Evolutionary conservation across 30 jellyfish, hydroid and myxozoan species (phyloP).

Genomic region (Rhopilema esculentum): DNA sequence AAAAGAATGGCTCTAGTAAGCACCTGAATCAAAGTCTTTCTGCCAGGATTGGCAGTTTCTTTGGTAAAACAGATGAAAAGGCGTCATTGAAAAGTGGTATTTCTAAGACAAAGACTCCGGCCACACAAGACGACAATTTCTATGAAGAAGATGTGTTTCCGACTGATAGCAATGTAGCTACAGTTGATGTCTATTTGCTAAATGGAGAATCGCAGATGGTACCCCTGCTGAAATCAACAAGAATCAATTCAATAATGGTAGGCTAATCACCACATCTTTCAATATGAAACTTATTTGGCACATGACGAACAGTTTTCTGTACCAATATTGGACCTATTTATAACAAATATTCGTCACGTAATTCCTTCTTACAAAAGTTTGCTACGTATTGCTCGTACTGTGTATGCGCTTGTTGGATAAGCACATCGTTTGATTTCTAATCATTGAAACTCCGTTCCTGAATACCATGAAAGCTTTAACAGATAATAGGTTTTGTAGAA

Average conservation of each 20-base stretch:
- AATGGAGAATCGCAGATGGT: conserved; percentile 45
- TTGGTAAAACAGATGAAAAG: conserved; percentile 29
- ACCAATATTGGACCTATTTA: no score
- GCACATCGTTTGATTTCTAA: no score
- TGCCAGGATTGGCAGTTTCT: conserved; percentile 33
- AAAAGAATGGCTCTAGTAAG: neutral
- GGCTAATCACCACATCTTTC: neutral
- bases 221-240: conserved; percentile 37
- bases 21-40: conserved; percentile 15
- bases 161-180: neutral
- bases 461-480: no score
- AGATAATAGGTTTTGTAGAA: no score
- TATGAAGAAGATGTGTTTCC: conserved; percentile 1
- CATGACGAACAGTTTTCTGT: no score
- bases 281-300: neutral
- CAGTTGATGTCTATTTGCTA: conserved; percentile 39
- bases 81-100: neutral
- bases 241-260: conserved; percentile 36
- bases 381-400: no score
- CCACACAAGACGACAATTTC: neutral
- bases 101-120: neutral
- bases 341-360: no score
- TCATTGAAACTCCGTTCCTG: no score
- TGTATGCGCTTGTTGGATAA: no score
- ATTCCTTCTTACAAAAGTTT: no score